Conservation (phyloP, 2,888 invertebrate genomes). For the Empis livida region DNA sequence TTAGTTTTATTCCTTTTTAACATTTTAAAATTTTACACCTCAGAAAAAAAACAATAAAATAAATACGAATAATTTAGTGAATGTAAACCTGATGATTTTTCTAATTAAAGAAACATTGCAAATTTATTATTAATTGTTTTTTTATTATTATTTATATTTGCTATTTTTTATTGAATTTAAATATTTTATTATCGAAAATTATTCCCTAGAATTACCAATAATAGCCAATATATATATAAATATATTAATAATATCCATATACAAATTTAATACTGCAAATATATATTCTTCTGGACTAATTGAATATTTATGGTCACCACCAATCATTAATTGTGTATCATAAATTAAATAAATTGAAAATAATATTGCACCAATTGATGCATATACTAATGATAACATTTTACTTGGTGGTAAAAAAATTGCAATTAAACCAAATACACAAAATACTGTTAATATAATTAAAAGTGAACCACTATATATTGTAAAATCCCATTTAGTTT, state of each 20-base stretch:
- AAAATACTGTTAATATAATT: conserved; percentile 52
- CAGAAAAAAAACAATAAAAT: too few species aligned
- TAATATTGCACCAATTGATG: conserved; percentile 71
- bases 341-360: conserved; percentile 86
- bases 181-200: too few species aligned
- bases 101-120: too few species aligned
- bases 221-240: conserved; percentile 66
- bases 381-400: conserved; percentile 60
- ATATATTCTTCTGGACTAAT: conserved; percentile 91
- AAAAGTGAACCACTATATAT: conserved; percentile 65
- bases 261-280: conserved; percentile 82
- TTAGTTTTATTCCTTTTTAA: too few species aligned
- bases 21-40: too few species aligned
- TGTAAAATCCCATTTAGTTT: conserved; percentile 82
- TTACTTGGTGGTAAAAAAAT: conserved; percentile 44
- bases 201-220: neutral
- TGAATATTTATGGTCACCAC: conserved; percentile 78
- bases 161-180: too few species aligned
- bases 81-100: too few species aligned
- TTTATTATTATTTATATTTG: too few species aligned
- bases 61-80: too few species aligned
- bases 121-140: too few species aligned
- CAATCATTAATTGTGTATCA: conserved; percentile 86
- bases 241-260: conserved; percentile 79
- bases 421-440: conserved; percentile 67